A percentile compares a stretch with the other conserved stretches of the same genome.
Conservation (phyloP, 1,140 invertebrate genomes). For the Andrena cerasifolii region DNA sequence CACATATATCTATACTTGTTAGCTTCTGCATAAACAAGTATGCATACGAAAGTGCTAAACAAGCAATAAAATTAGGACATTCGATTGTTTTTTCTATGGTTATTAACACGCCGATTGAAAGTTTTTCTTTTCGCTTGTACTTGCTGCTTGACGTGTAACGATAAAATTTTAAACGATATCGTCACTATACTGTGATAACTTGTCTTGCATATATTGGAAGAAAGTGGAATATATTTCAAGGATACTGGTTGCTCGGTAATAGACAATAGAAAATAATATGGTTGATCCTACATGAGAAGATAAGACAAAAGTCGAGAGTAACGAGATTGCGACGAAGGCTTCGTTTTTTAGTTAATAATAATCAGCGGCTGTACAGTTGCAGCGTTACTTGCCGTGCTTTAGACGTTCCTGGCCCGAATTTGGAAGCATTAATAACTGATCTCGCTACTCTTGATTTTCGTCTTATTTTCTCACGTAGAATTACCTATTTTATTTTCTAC, state of each 20-base stretch:
- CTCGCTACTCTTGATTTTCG: no score
- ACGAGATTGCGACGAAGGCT: no score
- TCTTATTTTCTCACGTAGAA: no score
- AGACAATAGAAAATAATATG: no score
- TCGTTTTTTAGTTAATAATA: no score
- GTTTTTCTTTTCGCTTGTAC: not conserved
- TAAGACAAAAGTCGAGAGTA: no score
- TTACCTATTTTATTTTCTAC: no score
- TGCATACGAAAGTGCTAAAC: slow-evolving; percentile 4
- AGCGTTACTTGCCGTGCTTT: no score
- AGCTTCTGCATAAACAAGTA: slow-evolving; percentile 17
- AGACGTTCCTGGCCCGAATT: no score
- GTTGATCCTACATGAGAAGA: no score
- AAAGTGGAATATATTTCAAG: slow-evolving; percentile 1
- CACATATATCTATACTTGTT: slow-evolving; percentile 20
- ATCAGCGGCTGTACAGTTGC: no score
- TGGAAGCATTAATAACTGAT: no score
- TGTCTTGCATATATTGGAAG: not conserved
- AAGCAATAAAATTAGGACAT: not conserved
- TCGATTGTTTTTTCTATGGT: not conserved
- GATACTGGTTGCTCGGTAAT: not conserved
- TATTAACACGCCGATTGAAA: slow-evolving; percentile 17
- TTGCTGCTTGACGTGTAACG: slow-evolving; percentile 13
- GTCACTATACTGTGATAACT: not conserved
- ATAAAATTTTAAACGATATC: not conserved